Evolutionary conservation across 2,888 invertebrate genomes (phyloP).

Genomic region (Deilephila elpenor): DNA sequence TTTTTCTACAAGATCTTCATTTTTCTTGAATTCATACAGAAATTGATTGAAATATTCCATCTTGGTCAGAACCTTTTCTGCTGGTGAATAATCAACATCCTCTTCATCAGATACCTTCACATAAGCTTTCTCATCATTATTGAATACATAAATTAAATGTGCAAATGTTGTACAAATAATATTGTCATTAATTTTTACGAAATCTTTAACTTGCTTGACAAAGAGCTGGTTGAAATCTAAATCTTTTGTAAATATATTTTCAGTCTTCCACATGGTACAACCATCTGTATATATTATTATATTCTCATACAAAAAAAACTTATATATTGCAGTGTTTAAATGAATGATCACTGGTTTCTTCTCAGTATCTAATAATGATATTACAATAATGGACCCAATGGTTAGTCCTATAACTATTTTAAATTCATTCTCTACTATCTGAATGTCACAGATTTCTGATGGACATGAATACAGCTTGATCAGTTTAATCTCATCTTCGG

Average conservation of each 20-base stretch:
- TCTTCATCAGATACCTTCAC: conserved; percentile 40
- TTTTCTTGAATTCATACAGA: conserved; percentile 59
- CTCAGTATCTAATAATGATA: conserved; percentile 47
- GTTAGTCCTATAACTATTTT: conserved; percentile 58
- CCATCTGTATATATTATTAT: conserved; percentile 69
- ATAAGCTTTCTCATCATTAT: conserved; percentile 54
- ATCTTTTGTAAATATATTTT: conserved; percentile 53
- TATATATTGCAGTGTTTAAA: conserved; percentile 66
- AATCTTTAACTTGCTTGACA: conserved; percentile 65
- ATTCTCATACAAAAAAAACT: conserved; percentile 52
- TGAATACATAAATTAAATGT: conserved; percentile 63
- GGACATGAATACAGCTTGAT: conserved; percentile 63
- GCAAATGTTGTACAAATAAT: conserved; percentile 69
- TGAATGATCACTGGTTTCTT: conserved; percentile 53
- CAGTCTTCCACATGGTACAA: conserved; percentile 65
- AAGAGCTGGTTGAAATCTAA: conserved; percentile 58
- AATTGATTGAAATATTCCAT: conserved; percentile 61
- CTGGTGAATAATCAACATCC: conserved; percentile 55
- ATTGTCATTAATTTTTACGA: conserved; percentile 55
- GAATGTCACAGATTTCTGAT: conserved; percentile 61
- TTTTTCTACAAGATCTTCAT: conserved; percentile 53
- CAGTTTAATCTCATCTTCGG: conserved; percentile 46
- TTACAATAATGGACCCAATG: conserved; percentile 64
- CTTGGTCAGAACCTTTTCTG: conserved; percentile 59
- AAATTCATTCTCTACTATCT: conserved; percentile 47